phyloP scores from a whole-genome alignment of 2,113 vertebrate species.

The Nansenia antarctica region DNA sequence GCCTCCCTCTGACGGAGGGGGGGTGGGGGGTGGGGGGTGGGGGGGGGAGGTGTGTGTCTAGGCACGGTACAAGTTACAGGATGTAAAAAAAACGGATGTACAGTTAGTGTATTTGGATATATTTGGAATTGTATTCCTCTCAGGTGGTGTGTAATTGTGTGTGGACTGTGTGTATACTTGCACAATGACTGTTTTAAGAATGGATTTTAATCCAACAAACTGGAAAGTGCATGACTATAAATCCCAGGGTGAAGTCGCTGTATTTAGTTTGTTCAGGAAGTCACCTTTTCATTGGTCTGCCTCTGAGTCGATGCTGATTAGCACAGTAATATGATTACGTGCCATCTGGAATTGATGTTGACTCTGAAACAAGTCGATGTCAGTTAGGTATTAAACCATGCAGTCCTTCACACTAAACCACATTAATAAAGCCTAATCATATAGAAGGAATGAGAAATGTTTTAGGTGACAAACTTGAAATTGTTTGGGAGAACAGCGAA shows the following conservation, averaged over 20 bases:
- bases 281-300: slow-evolving; percentile 49
- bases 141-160: neutral
- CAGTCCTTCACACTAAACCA: slow-evolving; percentile 66
- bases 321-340: slow-evolving; percentile 69
- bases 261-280: slow-evolving; percentile 51
- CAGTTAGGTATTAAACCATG: slow-evolving; percentile 67
- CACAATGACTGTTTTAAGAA: slow-evolving; percentile 19
- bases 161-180: neutral
- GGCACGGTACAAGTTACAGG: neutral
- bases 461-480: slow-evolving; percentile 46
- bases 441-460: slow-evolving; percentile 50
- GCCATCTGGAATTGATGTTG: slow-evolving; percentile 69
- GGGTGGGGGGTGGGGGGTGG: neutral
- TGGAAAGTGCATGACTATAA: slow-evolving; percentile 7
- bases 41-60: neutral
- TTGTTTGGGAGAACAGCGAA: too few species aligned
- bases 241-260: slow-evolving; percentile 25
- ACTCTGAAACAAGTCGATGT: slow-evolving; percentile 66
- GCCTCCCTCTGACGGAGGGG: neutral
- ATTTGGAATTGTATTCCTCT: too few species aligned
- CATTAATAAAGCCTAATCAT: slow-evolving; percentile 69
- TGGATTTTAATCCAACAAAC: slow-evolving; percentile 3
- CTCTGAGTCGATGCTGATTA: slow-evolving; percentile 66
- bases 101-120: too few species aligned
- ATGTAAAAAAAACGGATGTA: too few species aligned